Evolutionary conservation across 2,888 invertebrate genomes (phyloP).

Genomic region (Cephus pulcher): DNA sequence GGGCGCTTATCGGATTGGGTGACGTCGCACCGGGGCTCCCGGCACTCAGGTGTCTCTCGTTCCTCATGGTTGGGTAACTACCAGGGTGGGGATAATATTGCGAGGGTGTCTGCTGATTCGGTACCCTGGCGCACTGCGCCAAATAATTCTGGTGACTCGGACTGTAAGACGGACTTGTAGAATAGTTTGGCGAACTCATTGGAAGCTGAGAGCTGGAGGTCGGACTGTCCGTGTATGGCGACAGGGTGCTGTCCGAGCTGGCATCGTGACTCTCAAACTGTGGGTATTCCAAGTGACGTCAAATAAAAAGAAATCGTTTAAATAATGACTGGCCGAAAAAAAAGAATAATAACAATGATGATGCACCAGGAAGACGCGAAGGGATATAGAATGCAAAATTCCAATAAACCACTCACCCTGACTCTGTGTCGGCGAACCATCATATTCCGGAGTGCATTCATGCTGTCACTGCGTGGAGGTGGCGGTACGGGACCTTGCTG

Average conservation of each 20-base stretch:
- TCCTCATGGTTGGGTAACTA: conserved; percentile 19
- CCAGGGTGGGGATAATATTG: conserved; percentile 27
- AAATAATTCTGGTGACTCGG: conserved; percentile 48
- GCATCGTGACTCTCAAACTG: conserved; percentile 57
- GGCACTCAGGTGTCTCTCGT: conserved; percentile 28
- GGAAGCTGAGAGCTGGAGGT: conserved; percentile 54
- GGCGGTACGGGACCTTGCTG: conserved; percentile 58
- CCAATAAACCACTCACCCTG: conserved; percentile 47
- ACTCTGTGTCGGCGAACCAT: conserved; percentile 60
- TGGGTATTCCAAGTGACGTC: conserved; percentile 19
- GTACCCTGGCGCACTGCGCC: conserved; percentile 23
- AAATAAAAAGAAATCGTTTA: conserved; percentile 26
- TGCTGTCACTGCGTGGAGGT: conserved; percentile 65
- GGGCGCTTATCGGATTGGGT: conserved; percentile 27
- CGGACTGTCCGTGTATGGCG: conserved; percentile 55
- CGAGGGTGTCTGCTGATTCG: conserved; percentile 19
- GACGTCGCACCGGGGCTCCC: conserved; percentile 46
- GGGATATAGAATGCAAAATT: background rate
- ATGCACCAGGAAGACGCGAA: background rate
- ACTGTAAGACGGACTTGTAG: conserved; percentile 57
- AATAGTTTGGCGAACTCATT: conserved; percentile 57
- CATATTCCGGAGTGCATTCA: conserved; percentile 62
- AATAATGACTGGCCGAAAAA: background rate
- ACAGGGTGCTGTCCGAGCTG: conserved; percentile 59
- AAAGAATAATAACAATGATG: background rate